A percentile compares a stretch with the other conserved stretches of the same genome.
Conservation (phyloP, 23 tunicate genomes). For the Styela plicata region DNA sequence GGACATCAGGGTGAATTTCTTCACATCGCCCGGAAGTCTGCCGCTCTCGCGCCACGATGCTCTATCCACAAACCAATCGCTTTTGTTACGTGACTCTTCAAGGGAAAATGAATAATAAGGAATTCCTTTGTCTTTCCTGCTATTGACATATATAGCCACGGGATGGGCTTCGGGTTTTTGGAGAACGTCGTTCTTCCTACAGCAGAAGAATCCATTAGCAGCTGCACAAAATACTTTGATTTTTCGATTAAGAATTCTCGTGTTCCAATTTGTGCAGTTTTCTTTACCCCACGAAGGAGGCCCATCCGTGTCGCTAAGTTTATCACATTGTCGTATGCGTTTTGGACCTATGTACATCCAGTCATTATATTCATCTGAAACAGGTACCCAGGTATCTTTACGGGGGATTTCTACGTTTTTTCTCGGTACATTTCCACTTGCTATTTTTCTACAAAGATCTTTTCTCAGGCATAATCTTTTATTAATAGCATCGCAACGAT, state of each 20-base stretch:
- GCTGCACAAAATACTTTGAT: not conserved
- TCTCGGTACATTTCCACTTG: not conserved
- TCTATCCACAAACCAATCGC: not conserved
- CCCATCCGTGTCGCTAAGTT: conserved; percentile 14
- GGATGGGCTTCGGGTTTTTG: not conserved
- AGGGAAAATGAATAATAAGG: conserved; percentile 16
- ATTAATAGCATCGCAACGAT: not conserved
- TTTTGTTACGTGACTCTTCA: conserved; percentile 13
- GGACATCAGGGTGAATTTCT: conserved; percentile 45
- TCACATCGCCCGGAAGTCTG: conserved; percentile 26
- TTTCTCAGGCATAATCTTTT: conserved; percentile 1
- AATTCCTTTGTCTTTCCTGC: not conserved
- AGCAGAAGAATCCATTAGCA: conserved; percentile 5
- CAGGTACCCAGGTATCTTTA: conserved; percentile 36
- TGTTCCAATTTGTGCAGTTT: not conserved
- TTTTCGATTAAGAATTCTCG: not conserved
- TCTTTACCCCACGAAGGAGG: conserved; percentile 23
- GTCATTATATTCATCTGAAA: conserved; percentile 50
- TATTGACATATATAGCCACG: not conserved
- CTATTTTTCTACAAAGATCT: conserved; percentile 5
- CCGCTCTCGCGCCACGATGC: conserved; percentile 32
- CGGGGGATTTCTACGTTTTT: not conserved
- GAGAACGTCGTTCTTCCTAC: conserved; percentile 1
- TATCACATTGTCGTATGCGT: conserved; percentile 16
- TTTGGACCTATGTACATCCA: conserved; percentile 53